Base-by-base conservation (phyloP, 2,888 invertebrate genomes). In the Rhogogaster chlorosoma region DNA sequence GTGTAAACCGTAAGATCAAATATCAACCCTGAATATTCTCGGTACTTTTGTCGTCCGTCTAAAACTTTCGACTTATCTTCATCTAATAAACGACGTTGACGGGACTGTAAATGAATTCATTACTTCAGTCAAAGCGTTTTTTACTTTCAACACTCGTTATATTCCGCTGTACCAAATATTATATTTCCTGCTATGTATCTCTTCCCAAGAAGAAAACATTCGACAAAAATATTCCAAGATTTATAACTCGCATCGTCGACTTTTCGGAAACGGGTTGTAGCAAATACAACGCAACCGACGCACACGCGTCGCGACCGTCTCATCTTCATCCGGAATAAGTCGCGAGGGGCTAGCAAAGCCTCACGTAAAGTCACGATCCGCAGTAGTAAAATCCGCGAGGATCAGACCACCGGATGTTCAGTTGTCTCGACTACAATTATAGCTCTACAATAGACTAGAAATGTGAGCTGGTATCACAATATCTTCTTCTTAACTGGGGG, bases 331-430 rank as follows among this genome's bases (percentile, higher is more conserved):
- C 53, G 49, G 61, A 7, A 29, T 77, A 49, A 73, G n/a, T 61
- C 36, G 61, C n/a, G n/a, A 80, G 61, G 80, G 57, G 29, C 26
- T 36, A 38, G 26, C 32, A 38, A 64, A 57, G 26, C 77, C 18
- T 18, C 7, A 29, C 18, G 32, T 53, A 29, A 49, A 29, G 26
- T 45, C 49, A 53, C 29, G 53, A 77, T 53, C 4, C n/a, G n/a
- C 36, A 61, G 61, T 61, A 61, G 61, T 57, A 80, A 80, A 64
- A 61, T 80, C 80, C 80, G 38, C 22, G 80, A 61, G 61, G 57
- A 26, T 80, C 61, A 61, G 61, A 61, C 80, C 45, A 32, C 77
- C 73, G 53, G 77, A 49, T 77, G 53, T 77, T 77, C 49, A 32
- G 32, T 77, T 18, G 29, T n/a, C 45, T 26, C 53, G 32, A 29